phyloP scores from a whole-genome alignment of 2,113 vertebrate species.

The Apistogramma diplotaenia region DNA sequence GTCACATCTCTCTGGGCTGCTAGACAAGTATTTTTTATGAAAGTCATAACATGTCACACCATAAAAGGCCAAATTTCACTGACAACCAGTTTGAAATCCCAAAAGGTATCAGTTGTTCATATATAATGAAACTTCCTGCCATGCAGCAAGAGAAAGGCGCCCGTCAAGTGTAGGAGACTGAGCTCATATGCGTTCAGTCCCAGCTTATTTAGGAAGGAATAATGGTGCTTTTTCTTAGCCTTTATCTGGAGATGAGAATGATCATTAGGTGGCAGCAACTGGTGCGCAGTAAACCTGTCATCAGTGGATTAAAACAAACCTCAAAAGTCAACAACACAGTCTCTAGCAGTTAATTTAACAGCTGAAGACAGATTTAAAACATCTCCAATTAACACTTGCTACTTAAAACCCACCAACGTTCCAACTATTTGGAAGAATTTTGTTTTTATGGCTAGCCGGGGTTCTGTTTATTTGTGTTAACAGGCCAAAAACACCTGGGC shows the following conservation, averaged over 20 bases:
- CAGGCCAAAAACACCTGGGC: not conserved
- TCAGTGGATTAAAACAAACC: not conserved
- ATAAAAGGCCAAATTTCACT: not conserved
- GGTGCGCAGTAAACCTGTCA: not conserved
- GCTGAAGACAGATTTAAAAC: not conserved
- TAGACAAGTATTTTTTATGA: constrained; percentile 13
- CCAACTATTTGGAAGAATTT: not conserved
- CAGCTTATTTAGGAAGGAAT: not conserved
- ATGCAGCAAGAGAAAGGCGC: too few relatives aligned
- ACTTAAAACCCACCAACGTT: not conserved
- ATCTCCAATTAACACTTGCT: not conserved
- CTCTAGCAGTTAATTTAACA: not conserved
- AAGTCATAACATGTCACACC: not conserved
- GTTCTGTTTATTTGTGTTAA: not conserved
- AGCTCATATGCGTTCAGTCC: not conserved
- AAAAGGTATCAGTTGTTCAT: not conserved
- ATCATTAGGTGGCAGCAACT: not conserved
- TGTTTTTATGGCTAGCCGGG: not conserved
- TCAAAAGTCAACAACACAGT: not conserved
- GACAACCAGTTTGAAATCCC: not conserved
- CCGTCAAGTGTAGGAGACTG: not conserved
- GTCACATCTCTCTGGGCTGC: not conserved
- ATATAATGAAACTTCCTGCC: not conserved
- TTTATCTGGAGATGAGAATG: not conserved
- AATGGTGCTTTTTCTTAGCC: not conserved